phyloP scores from a whole-genome alignment of 2,797 vertebrate species.

The Orientallactaga sibirica region DNA sequence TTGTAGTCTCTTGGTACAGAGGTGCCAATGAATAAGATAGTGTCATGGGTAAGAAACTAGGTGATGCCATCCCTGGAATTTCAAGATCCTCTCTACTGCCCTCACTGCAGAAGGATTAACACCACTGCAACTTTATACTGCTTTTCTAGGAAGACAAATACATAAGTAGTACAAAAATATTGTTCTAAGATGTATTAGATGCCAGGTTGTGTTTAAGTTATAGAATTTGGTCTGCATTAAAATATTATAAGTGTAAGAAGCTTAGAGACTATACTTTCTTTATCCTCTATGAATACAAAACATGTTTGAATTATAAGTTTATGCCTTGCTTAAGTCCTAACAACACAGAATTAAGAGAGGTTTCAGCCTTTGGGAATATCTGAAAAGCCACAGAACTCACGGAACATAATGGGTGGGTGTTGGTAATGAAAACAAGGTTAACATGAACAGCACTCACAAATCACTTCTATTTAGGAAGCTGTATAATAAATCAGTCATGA shows the following conservation, averaged over 20 bases:
- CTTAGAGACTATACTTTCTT: background rate
- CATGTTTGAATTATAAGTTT: background rate
- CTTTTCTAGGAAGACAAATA: background rate
- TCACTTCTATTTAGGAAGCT: background rate
- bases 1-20: background rate
- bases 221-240: background rate
- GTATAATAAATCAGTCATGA: background rate
- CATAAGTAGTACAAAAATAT: background rate
- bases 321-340: background rate
- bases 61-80: background rate
- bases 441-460: background rate
- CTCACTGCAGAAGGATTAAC: background rate
- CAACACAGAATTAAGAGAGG: background rate
- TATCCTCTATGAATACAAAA: background rate
- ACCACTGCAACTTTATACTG: background rate
- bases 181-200: background rate
- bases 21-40: too few species aligned
- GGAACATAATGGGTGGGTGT: background rate
- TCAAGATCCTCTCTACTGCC: background rate
- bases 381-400: conserved; percentile 4
- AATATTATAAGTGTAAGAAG: background rate
- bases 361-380: background rate
- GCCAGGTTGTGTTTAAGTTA: background rate
- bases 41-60: background rate
- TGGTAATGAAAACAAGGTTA: conserved; percentile 14